Conservation (phyloP, 2,113 vertebrate genomes). For the Pardalotus punctatus region DNA sequence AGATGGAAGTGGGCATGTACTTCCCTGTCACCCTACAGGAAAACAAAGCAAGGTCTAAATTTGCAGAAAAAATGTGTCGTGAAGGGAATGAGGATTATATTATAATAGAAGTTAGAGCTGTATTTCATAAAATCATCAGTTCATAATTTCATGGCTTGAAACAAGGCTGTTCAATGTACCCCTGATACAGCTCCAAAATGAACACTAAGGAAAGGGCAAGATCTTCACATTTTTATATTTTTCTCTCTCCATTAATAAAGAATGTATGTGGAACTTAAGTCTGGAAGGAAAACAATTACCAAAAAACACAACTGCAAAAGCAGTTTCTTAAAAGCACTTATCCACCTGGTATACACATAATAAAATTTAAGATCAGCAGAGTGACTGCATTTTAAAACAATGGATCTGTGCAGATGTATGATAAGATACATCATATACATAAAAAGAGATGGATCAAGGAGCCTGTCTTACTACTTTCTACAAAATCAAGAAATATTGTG, state of each 20-base stretch:
- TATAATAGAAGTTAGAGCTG: conserved; percentile 35
- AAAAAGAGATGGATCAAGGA: neutral
- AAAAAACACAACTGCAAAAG: neutral
- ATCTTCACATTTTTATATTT: conserved; percentile 9
- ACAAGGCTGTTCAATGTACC: conserved; percentile 2
- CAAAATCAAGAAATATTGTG: neutral
- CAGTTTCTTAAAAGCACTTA: neutral
- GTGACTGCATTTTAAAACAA: neutral
- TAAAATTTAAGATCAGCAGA: neutral
- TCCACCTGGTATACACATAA: conserved; percentile 21
- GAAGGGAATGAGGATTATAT: conserved; percentile 43
- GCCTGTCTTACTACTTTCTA: neutral
- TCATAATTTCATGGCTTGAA: conserved; percentile 60
- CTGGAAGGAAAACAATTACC: neutral
- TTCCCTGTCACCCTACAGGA: neutral
- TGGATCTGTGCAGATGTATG: neutral
- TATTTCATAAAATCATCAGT: conserved; percentile 34
- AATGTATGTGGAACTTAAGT: neutral
- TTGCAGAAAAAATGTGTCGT: conserved; percentile 11
- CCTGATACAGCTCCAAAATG: neutral
- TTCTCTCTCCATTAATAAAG: conserved; percentile 27
- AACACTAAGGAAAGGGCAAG: neutral
- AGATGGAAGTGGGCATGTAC: neutral
- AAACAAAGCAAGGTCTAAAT: conserved; percentile 15
- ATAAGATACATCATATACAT: neutral